Conservation (phyloP, 2,888 invertebrate genomes). For the Volucella bombylans region DNA sequence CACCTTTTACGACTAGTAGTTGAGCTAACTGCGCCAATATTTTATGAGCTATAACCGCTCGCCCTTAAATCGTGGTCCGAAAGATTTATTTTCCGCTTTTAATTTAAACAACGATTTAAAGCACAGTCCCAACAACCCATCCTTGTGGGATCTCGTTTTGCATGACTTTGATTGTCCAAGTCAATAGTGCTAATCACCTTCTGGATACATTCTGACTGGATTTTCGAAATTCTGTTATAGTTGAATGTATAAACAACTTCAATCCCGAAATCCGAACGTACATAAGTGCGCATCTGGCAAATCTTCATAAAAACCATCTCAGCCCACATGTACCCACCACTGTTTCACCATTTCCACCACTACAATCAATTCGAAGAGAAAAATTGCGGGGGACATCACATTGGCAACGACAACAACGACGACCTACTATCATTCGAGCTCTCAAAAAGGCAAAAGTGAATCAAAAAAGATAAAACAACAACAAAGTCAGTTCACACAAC, state of each 20-base stretch:
- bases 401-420: conserved; percentile 2
- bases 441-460: conserved; percentile 61
- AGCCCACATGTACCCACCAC: conserved; percentile 37
- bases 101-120: too few species aligned
- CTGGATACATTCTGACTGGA: not conserved
- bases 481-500: conserved; percentile 23
- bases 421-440: conserved; percentile 60
- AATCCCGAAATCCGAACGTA: conserved; percentile 25
- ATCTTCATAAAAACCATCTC: conserved; percentile 48
- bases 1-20: too few species aligned
- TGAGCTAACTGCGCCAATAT: too few species aligned
- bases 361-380: conserved; percentile 14
- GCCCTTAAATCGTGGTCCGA: too few species aligned
- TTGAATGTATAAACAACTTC: not conserved
- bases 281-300: conserved; percentile 29
- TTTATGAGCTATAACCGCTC: too few species aligned
- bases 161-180: too few species aligned
- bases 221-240: not conserved
- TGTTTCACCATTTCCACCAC: conserved; percentile 21
- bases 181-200: too few species aligned
- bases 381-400: conserved; percentile 65
- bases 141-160: too few species aligned
- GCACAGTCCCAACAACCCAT: too few species aligned
- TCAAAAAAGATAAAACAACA: conserved; percentile 25
- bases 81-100: too few species aligned